phyloP scores from a whole-genome alignment of 2,797 vertebrate genomes.

The Sebastes oblongus region DNA sequence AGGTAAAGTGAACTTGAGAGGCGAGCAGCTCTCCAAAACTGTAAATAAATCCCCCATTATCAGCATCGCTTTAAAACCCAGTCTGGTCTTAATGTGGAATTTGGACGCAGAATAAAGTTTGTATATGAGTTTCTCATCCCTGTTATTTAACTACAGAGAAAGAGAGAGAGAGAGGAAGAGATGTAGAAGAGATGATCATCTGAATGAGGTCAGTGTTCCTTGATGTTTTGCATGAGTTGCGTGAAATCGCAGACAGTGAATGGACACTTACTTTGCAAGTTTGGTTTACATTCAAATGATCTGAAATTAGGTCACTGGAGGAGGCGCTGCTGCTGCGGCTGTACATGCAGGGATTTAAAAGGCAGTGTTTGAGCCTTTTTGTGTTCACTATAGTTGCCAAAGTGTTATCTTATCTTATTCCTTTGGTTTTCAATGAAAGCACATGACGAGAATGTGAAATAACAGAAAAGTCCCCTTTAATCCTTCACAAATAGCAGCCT shows the following conservation, averaged over 20 bases:
- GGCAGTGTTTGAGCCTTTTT: neutral
- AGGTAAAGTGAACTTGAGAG: slow-evolving; percentile 46
- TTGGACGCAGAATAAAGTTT: slow-evolving; percentile 44
- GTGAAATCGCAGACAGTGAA: slow-evolving; percentile 55
- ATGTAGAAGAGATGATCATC: neutral
- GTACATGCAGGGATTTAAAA: neutral
- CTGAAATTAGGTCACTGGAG: slow-evolving; percentile 18
- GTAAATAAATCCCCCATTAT: slow-evolving; percentile 51
- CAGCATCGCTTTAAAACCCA: slow-evolving; percentile 8
- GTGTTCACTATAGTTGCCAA: neutral
- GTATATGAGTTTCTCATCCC: neutral
- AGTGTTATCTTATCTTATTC: neutral
- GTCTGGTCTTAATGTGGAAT: slow-evolving; percentile 37
- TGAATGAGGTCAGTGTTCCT: slow-evolving; percentile 32
- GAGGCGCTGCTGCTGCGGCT: neutral
- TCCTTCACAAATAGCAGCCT: neutral
- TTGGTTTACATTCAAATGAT: slow-evolving; percentile 78
- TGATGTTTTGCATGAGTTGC: slow-evolving; percentile 75
- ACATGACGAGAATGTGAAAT: neutral
- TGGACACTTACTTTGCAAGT: slow-evolving; percentile 67
- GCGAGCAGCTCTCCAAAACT: slow-evolving; percentile 29
- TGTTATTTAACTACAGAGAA: neutral
- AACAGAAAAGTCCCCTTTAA: neutral
- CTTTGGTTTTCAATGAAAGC: neutral
- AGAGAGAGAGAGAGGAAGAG: neutral